Evolutionary conservation across 2,113 vertebrate genomes (phyloP).

Genomic region (Amazona vittata): DNA sequence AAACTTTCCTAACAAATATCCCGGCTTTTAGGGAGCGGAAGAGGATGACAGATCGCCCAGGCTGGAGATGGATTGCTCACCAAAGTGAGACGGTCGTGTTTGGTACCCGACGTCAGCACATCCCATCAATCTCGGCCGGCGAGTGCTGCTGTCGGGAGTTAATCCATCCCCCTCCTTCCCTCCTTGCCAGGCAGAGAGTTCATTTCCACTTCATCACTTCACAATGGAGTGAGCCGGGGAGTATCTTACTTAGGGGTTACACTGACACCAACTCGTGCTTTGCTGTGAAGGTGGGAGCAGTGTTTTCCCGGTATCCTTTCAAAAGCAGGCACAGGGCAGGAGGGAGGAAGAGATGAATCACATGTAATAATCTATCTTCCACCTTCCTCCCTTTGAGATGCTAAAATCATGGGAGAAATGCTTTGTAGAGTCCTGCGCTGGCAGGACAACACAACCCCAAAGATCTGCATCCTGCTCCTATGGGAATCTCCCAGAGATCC

Average conservation of each 20-base stretch:
- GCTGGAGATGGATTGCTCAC: slow-evolving; percentile 65
- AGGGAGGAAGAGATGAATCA: neutral
- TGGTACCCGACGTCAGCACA: slow-evolving; percentile 60
- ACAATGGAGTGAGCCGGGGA: slow-evolving; percentile 1
- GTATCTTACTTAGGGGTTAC: slow-evolving; percentile 23
- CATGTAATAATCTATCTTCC: rapidly evolving
- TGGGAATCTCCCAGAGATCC: neutral
- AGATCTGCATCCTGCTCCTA: neutral
- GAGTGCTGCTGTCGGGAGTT: slow-evolving; percentile 8
- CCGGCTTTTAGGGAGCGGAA: neutral
- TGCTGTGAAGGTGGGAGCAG: neutral
- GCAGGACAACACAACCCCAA: neutral
- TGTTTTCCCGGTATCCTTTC: neutral
- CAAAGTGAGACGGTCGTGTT: slow-evolving; percentile 65
- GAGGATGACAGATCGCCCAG: slow-evolving; percentile 61
- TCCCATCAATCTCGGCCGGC: slow-evolving; percentile 61
- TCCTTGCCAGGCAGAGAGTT: slow-evolving; percentile 25
- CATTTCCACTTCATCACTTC: slow-evolving; percentile 73
- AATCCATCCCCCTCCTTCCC: neutral
- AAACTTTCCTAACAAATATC: slow-evolving; percentile 15
- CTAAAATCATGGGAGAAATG: neutral
- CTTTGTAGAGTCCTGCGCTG: rapidly evolving
- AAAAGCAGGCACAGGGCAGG: neutral
- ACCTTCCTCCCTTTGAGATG: neutral
- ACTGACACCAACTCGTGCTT: neutral